Evolutionary conservation across 2,797 vertebrate species (phyloP), one percentile per base, ranked within the genome.

Genomic region (Gymnothorax reevesii): DNA sequence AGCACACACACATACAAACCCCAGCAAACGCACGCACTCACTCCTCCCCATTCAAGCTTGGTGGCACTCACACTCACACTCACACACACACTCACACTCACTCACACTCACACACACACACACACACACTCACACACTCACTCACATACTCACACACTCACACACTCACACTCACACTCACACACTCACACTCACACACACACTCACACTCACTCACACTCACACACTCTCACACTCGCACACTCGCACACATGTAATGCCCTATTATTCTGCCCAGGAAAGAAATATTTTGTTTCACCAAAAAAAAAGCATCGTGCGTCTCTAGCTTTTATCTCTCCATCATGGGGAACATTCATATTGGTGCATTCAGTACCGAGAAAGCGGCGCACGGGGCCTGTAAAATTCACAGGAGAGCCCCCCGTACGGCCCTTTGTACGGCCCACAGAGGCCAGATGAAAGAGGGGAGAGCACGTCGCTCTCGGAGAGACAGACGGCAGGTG

Each of bases 401-500:
- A 12, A 27, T 73, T 73, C 69, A 33, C 25, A 73, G 10, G 4
- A 33, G 12, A 12, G 7, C 10, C 12, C 3, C 4, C 33, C 12
- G 2, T 20, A 66, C 8, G 12, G 69, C 7, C 33, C 42, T 13
- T 33, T 75, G 25, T 33, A 42, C 33, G 13, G 33, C 25, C 66
- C 25, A 25, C 6, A 25, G 27, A 69, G n/a, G 17, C 62, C 62
- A 66, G 22, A 66, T 66, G 10, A 42, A 10, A 33, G 12, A 25
- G 0, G 69, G 27, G 12, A 15, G 5, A 15, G 25, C 8, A 22
- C 1, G 62, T 6, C 4, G 22, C 4, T 20, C 20, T 66, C 9
- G 62, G 8, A 22, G 4, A 66, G 62, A 83, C 42, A 33, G 79
- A 73, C 87, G 85, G 89, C 88, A 91, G 88, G 91, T 91, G 86